Percentiles rank a stretch among this genome's conserved stretches.
These are phyloP conservation scores for Protomyctophum bolini DNA, from an alignment of 2,113 vertebrate genomes.

Conservation along the genomic window DNA sequence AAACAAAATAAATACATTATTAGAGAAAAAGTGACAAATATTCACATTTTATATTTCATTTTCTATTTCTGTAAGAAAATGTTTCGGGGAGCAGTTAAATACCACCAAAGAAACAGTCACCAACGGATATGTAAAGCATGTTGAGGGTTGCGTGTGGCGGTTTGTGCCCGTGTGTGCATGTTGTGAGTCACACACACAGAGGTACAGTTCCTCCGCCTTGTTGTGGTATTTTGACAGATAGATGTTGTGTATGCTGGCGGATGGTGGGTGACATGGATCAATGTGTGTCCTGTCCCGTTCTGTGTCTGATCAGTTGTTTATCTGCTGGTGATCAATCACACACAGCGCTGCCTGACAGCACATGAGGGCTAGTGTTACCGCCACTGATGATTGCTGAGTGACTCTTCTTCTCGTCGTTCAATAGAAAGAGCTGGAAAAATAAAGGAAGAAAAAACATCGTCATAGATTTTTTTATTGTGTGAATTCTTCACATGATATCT, in stretches of 20 bases:
- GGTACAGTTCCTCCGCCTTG: conserved; percentile 59
- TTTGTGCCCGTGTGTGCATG: conserved; percentile 30
- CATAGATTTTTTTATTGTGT: background rate
- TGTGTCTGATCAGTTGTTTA: conserved; percentile 74
- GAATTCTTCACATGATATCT: background rate
- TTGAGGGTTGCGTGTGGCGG: conserved; percentile 56
- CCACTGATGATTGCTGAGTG: background rate
- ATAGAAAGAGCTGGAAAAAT: too few species aligned
- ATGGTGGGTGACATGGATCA: conserved; percentile 70
- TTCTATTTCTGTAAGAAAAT: too few species aligned
- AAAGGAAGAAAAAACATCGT: too few species aligned
- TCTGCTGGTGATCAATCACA: conserved; percentile 79
- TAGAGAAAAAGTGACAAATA: too few species aligned
- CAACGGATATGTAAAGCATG: conserved; percentile 48
- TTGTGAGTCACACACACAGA: conserved; percentile 50
- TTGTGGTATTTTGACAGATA: conserved; percentile 73
- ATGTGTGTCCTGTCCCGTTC: conserved; percentile 73
- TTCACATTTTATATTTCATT: too few species aligned
- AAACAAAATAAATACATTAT: too few species aligned
- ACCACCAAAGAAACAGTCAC: conserved; percentile 17
- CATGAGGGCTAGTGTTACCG: conserved; percentile 45
- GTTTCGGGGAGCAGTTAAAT: too few species aligned
- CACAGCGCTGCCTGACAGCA: conserved; percentile 59
- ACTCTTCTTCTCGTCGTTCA: too few species aligned
- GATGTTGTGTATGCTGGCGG: conserved; percentile 63